Evolutionary conservation across 2,888 invertebrate species (phyloP).

Genomic region (Drosophila buzzatii): DNA sequence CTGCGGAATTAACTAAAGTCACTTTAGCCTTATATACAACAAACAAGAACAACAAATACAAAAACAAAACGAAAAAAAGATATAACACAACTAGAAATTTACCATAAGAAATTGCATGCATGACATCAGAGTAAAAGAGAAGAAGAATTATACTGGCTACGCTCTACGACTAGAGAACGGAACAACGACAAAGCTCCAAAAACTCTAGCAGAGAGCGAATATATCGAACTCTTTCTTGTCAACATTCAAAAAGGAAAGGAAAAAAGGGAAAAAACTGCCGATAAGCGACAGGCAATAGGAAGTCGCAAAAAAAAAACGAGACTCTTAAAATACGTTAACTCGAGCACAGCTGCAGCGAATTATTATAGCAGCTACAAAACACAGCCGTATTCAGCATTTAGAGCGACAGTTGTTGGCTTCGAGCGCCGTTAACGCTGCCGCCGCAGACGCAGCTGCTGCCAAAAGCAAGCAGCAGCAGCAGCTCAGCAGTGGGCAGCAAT

Average conservation of each 20-base stretch:
- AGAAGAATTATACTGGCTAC: conserved; percentile 5
- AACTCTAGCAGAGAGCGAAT: neutral
- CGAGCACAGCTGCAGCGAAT: conserved; percentile 11
- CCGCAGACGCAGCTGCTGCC: conserved; percentile 32
- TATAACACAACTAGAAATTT: conserved; percentile 42
- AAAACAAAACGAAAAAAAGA: too few relatives aligned
- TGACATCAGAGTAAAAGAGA: conserved; percentile 5
- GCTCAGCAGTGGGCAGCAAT: conserved; percentile 39
- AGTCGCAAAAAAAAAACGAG: neutral
- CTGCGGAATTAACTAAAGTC: conserved; percentile 50
- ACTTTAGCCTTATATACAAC: conserved; percentile 74
- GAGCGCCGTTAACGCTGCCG: conserved; percentile 11
- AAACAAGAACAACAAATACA: neutral
- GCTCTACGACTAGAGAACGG: conserved; percentile 11
- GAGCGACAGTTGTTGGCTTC: conserved; percentile 2
- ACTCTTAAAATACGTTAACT: neutral
- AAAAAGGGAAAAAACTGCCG: too few relatives aligned
- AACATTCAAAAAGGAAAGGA: neutral
- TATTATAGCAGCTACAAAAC: conserved; percentile 15
- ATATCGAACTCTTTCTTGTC: conserved; percentile 1
- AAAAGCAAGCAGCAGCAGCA: conserved; percentile 26
- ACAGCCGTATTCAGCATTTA: neutral
- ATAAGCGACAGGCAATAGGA: conserved; percentile 8
- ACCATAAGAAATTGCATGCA: conserved; percentile 27
- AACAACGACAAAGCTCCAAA: neutral